Evolutionary conservation across 2,797 vertebrate species (phyloP).

Genomic region (Graptemys geographica): DNA sequence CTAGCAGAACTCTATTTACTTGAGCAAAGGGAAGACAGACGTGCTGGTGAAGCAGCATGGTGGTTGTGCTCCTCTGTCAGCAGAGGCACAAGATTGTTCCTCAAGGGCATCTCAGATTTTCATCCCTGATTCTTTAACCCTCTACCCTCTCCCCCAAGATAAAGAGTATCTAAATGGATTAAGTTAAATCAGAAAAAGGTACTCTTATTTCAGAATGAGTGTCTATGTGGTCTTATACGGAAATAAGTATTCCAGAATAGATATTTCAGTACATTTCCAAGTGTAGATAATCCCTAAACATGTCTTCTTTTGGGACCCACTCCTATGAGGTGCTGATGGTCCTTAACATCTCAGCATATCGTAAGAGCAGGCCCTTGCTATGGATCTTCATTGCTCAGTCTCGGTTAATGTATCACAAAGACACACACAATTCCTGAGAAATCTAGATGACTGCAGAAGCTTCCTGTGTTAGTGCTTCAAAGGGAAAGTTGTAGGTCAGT

Average conservation of each 20-base stretch:
- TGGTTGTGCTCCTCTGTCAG: neutral
- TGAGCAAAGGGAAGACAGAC: neutral
- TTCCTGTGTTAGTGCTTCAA: constrained; percentile 59
- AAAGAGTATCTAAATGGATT: neutral
- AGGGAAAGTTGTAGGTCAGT: constrained; percentile 63
- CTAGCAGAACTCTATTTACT: neutral
- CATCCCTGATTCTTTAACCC: neutral
- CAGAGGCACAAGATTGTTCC: neutral
- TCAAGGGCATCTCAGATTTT: neutral
- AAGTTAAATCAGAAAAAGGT: neutral
- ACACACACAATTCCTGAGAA: constrained; percentile 53
- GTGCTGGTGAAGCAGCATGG: neutral
- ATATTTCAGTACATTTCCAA: constrained; percentile 38
- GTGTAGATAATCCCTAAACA: constrained; percentile 29
- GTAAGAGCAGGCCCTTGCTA: constrained; percentile 36
- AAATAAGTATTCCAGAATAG: constrained; percentile 15
- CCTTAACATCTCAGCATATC: constrained; percentile 47
- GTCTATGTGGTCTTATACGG: neutral
- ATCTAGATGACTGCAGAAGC: constrained; percentile 54
- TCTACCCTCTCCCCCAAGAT: neutral
- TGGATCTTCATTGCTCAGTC: constrained; percentile 34
- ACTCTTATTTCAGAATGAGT: neutral
- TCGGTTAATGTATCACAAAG: constrained; percentile 44
- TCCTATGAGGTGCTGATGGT: constrained; percentile 38
- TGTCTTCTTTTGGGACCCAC: neutral